These are phyloP conservation scores for Tachypleus tridentatus DNA, from an alignment of 1,140 invertebrate genomes.

Conservation along the genomic window DNA sequence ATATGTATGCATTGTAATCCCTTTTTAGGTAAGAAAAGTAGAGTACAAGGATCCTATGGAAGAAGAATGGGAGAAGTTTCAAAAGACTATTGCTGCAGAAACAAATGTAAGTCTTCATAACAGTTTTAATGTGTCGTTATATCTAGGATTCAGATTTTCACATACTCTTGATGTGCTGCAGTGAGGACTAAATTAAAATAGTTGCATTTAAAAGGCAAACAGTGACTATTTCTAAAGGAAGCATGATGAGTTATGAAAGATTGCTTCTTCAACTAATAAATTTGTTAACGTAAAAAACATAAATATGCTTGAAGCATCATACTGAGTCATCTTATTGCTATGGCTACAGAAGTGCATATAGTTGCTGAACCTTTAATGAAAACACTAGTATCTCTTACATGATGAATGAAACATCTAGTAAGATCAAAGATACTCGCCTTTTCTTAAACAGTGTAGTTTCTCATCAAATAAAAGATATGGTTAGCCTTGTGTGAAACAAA, in stretches of 20 bases:
- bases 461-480: no score
- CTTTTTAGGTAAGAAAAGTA: constrained; percentile 56
- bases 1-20: no score
- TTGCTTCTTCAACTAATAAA: background rate
- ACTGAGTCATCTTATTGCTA: no score
- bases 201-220: background rate
- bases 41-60: constrained; percentile 83
- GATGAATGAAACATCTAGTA: no score
- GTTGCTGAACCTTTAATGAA: no score
- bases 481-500: no score
- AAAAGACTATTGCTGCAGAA: constrained; percentile 79
- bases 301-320: no score
- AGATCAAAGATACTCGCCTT: no score
- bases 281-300: no score
- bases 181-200: background rate
- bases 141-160: constrained; percentile 2
- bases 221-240: background rate
- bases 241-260: background rate
- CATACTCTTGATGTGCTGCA: background rate
- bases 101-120: constrained; percentile 43
- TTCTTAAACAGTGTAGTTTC: no score
- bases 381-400: no score
- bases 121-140: constrained; percentile 6
- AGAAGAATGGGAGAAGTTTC: constrained; percentile 87
- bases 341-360: no score